phyloP scores from a whole-genome alignment of 2,797 vertebrate genomes.

The Sebastes aleutianus region DNA sequence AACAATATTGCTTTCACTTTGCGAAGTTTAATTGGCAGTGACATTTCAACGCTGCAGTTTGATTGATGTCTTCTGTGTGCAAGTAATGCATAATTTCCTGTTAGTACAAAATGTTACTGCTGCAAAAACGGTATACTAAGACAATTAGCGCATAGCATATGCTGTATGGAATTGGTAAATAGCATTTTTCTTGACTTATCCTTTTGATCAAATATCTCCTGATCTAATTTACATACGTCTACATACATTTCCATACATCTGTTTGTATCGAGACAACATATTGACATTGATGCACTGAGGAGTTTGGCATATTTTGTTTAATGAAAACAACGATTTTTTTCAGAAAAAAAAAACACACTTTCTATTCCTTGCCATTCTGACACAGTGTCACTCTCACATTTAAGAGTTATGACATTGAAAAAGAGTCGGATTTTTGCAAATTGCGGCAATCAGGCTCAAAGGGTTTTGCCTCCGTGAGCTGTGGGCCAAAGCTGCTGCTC shows the following conservation, averaged over 20 bases:
- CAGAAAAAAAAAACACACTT: not conserved
- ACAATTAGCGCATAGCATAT: not conserved
- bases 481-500: not conserved
- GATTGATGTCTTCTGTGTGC: not conserved
- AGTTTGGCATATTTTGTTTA: not conserved
- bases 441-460: not conserved
- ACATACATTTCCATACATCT: not conserved
- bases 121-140: not conserved
- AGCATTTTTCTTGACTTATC: not conserved
- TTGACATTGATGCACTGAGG: not conserved
- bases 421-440: not conserved
- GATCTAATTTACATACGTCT: not conserved
- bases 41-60: not conserved
- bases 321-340: not conserved
- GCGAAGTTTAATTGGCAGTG: slow-evolving; percentile 3
- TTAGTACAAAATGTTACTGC: not conserved
- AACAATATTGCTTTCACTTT: not conserved
- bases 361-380: not conserved
- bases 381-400: not conserved
- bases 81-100: not conserved
- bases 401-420: not conserved
- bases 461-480: not conserved
- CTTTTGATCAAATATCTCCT: not conserved
- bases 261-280: not conserved
- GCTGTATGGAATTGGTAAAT: not conserved